phyloP scores from a whole-genome alignment of 2,113 vertebrate genomes.

The Collichthys lucidus region DNA sequence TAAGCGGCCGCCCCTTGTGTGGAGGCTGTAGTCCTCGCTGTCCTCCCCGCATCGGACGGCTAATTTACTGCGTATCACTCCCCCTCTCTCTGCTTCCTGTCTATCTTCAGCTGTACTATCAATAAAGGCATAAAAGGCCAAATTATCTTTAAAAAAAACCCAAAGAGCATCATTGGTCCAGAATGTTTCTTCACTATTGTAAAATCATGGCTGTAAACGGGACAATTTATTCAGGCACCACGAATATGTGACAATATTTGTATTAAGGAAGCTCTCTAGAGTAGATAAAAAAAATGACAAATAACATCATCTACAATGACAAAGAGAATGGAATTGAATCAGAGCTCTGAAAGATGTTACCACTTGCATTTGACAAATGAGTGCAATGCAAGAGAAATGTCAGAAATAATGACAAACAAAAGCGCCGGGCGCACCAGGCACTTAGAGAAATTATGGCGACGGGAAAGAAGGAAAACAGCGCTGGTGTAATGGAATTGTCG shows the following conservation, averaged over 20 bases:
- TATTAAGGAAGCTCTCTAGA: conserved; percentile 27
- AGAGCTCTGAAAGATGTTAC: conserved; percentile 26
- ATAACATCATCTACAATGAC: conserved; percentile 53
- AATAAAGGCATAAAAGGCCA: too few relatives aligned
- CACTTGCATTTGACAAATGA: conserved; percentile 42
- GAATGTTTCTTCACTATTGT: neutral
- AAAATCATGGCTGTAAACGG: conserved; percentile 6
- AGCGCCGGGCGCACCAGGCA: conserved; percentile 9
- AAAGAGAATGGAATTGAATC: conserved; percentile 40
- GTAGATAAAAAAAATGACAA: conserved; percentile 56
- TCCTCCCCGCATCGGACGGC: too few relatives aligned
- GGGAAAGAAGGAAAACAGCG: conserved; percentile 40
- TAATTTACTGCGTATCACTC: too few relatives aligned
- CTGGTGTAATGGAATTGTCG: conserved; percentile 54
- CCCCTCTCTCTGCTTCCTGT: too few relatives aligned
- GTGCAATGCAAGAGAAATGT: conserved; percentile 27
- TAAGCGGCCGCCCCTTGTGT: too few relatives aligned
- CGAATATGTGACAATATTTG: conserved; percentile 21
- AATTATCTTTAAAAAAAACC: too few relatives aligned
- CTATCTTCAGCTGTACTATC: too few relatives aligned
- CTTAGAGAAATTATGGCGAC: conserved; percentile 50
- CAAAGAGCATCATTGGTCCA: neutral
- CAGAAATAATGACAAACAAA: conserved; percentile 47
- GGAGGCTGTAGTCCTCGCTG: too few relatives aligned
- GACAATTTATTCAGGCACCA: conserved; percentile 20